Evolutionary conservation across 2,888 invertebrate species (phyloP).

Genomic region (Patella ulyssiponensis): DNA sequence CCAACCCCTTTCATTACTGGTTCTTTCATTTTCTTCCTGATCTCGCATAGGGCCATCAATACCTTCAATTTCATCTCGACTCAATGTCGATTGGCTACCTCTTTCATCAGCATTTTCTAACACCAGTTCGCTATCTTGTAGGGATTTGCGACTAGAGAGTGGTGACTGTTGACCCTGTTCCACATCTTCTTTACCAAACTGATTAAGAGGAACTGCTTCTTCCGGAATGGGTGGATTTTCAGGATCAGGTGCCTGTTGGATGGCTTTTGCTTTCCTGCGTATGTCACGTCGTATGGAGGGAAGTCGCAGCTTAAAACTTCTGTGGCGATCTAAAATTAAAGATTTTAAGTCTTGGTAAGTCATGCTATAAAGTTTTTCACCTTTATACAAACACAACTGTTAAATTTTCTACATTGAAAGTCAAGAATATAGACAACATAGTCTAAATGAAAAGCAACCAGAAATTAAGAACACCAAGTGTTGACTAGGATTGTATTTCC

Average conservation of each 20-base stretch:
- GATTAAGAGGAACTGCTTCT: conserved; percentile 59
- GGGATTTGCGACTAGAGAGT: conserved; percentile 4
- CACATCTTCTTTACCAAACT: conserved; percentile 44
- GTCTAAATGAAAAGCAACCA: background rate
- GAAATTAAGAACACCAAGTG: too few species aligned
- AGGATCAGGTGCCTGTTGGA: conserved; percentile 47
- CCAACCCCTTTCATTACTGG: background rate
- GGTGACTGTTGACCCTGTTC: conserved; percentile 19
- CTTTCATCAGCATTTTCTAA: conserved; percentile 19
- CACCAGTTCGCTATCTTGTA: conserved; percentile 25
- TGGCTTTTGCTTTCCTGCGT: conserved; percentile 46
- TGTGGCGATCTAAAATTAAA: conserved; percentile 62
- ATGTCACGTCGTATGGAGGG: conserved; percentile 69
- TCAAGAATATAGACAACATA: background rate
- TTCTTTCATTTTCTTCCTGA: conserved; percentile 3
- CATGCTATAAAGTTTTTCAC: background rate
- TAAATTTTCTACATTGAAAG: background rate
- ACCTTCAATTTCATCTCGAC: conserved; percentile 27
- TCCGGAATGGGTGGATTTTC: conserved; percentile 58
- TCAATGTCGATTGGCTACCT: conserved; percentile 35
- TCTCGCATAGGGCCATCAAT: conserved; percentile 10
- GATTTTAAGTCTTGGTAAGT: too few species aligned
- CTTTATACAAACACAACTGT: background rate
- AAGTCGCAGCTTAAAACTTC: conserved; percentile 68
- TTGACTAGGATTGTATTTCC: too few species aligned